phyloP scores from a whole-genome alignment of 2,113 vertebrate genomes.

The Columba livia region DNA sequence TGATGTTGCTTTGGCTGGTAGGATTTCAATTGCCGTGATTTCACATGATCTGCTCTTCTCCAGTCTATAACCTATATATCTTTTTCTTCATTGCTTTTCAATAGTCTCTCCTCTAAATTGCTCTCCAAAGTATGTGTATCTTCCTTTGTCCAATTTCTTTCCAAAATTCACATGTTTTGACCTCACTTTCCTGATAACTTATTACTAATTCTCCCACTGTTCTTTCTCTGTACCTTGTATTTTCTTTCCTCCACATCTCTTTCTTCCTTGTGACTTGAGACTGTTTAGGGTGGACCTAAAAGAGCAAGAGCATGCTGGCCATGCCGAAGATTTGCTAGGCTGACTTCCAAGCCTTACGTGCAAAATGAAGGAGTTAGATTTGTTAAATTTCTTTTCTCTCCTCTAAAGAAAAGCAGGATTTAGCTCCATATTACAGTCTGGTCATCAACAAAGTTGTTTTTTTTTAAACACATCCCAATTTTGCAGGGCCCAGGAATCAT shows the following conservation, averaged over 20 bases:
- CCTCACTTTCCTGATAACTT: not conserved
- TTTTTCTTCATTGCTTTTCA: not conserved
- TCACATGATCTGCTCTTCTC: not conserved
- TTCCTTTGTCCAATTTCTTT: not conserved
- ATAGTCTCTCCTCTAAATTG: not conserved
- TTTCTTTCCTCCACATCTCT: rapidly evolving
- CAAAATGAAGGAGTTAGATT: not conserved
- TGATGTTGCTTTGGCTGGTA: not conserved
- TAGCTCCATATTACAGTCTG: not conserved
- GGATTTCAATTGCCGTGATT: not conserved
- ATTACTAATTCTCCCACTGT: not conserved
- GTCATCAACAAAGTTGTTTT: not conserved
- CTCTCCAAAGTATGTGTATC: not conserved
- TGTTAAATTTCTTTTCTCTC: not conserved
- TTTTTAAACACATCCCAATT: not conserved
- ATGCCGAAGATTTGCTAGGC: not conserved
- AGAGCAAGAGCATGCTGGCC: not conserved
- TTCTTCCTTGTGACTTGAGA: not conserved
- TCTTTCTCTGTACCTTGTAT: not conserved
- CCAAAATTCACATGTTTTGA: not conserved
- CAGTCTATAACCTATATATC: rapidly evolving
- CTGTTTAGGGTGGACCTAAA: not conserved
- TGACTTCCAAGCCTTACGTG: not conserved
- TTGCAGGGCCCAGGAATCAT: not conserved
- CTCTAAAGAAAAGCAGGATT: not conserved